phyloP scores from a whole-genome alignment of 1,140 invertebrate species.

The Drosophila watanabei region DNA sequence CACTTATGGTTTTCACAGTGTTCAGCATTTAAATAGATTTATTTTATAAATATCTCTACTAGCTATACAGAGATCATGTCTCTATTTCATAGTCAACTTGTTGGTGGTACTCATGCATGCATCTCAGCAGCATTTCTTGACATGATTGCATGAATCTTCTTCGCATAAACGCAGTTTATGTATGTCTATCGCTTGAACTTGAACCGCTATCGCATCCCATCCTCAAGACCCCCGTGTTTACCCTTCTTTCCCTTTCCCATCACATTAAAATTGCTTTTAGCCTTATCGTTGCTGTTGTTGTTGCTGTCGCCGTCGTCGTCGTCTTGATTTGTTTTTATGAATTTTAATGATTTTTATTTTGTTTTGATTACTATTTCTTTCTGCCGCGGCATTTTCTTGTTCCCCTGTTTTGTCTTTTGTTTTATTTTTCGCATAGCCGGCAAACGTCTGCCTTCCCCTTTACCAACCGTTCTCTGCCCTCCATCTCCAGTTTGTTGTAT shows the following conservation, averaged over 20 bases:
- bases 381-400: slow-evolving; percentile 33
- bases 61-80: too few species aligned
- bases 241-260: background rate
- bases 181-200: slow-evolving; percentile 32
- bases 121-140: background rate
- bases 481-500: slow-evolving; percentile 5
- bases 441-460: slow-evolving; percentile 1
- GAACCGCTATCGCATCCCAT: slow-evolving; percentile 40
- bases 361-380: slow-evolving; percentile 66
- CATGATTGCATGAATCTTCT: background rate
- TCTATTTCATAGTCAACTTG: background rate
- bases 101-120: too few species aligned
- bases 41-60: background rate
- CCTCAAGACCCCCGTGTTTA: background rate
- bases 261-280: slow-evolving; percentile 41
- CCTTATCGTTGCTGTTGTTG: slow-evolving; percentile 49
- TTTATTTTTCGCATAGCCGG: slow-evolving; percentile 44
- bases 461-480: background rate
- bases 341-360: slow-evolving; percentile 68
- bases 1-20: too few species aligned
- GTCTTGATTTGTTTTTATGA: slow-evolving; percentile 60
- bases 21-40: background rate
- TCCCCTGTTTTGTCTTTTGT: slow-evolving; percentile 50
- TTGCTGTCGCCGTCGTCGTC: slow-evolving; percentile 14
- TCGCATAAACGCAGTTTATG: slow-evolving; percentile 1